Percentiles rank a stretch among this genome's conserved stretches.
Conservation (phyloP, 2,797 vertebrate genomes). For the Sebastes melanostomus region DNA sequence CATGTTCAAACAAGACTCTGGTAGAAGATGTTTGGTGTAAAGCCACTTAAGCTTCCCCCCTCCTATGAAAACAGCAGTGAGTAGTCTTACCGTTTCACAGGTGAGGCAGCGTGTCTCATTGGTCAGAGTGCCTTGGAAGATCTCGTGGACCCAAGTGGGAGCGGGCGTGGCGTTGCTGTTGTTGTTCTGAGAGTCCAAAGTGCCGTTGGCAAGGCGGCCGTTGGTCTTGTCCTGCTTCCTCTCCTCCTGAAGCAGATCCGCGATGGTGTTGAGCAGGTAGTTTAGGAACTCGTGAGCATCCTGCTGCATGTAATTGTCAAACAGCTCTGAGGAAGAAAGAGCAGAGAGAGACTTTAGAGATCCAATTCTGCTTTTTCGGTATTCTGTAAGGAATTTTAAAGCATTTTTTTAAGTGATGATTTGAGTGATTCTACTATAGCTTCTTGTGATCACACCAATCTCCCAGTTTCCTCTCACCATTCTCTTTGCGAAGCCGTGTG, state of each 20-base stretch:
- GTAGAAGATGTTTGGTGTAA: not conserved
- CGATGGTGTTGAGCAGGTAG: conserved; percentile 97
- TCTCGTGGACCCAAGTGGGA: conserved; percentile 98
- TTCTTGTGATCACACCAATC: not conserved
- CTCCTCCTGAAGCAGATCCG: conserved; percentile 97
- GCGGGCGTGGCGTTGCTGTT: conserved; percentile 91
- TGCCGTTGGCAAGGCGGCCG: conserved; percentile 90
- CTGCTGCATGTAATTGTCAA: conserved; percentile 99
- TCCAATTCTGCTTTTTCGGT: conserved; percentile 10
- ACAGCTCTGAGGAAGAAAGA: conserved; percentile 85
- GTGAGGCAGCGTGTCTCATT: conserved; percentile 99
- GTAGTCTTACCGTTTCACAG: conserved; percentile 91
- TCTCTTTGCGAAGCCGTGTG: conserved; percentile 95
- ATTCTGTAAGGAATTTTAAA: not conserved
- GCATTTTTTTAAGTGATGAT: not conserved
- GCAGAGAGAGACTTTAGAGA: conserved; percentile 48
- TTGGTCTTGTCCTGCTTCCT: conserved; percentile 97
- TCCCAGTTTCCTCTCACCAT: conserved; percentile 82
- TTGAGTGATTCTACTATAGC: not conserved
- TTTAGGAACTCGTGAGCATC: conserved; percentile 98
- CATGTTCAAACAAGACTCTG: conserved; percentile 3
- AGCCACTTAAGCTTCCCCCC: not conserved
- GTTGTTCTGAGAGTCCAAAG: conserved; percentile 92
- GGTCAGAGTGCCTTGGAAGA: conserved; percentile 99
- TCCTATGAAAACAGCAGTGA: not conserved